Percentiles rank a stretch among this genome's conserved stretches.
phyloP scores from a whole-genome alignment of 2,888 invertebrate species.

The Chorisops tibialis region DNA sequence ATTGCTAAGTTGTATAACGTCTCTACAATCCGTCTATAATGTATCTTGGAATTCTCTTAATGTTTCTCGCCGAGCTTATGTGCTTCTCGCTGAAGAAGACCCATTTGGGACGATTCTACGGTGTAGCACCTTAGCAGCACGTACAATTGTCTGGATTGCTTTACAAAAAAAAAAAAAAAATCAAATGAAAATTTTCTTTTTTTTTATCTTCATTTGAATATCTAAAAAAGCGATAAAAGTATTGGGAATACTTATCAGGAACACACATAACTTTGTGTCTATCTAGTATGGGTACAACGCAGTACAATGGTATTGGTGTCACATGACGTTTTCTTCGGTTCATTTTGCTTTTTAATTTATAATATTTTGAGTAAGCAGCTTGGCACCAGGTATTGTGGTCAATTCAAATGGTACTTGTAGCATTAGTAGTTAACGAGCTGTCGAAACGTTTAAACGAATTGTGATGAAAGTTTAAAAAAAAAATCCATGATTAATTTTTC shows the following conservation, averaged over 20 bases:
- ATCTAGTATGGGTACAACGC: constrained; percentile 2
- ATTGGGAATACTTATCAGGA: constrained; percentile 18
- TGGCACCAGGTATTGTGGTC: constrained; percentile 20
- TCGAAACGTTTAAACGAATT: constrained; percentile 19
- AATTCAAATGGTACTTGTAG: constrained; percentile 5
- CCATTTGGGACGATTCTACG: constrained; percentile 1
- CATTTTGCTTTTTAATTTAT: not conserved
- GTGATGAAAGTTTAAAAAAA: not conserved
- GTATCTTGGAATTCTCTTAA: too few species aligned
- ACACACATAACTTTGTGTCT: too few species aligned
- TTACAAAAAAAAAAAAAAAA: too few species aligned
- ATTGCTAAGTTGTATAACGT: too few species aligned
- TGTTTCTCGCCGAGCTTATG: too few species aligned
- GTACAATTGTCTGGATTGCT: constrained; percentile 1
- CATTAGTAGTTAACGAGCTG: constrained; percentile 22
- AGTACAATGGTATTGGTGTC: constrained; percentile 12
- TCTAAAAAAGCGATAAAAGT: constrained; percentile 12
- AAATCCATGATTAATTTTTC: too few species aligned
- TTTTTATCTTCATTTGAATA: constrained; percentile 18
- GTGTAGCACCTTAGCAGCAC: constrained; percentile 5
- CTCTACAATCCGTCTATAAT: too few species aligned
- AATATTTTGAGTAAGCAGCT: not conserved
- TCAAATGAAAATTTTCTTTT: not conserved
- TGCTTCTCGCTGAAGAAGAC: not conserved
- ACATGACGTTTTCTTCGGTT: constrained; percentile 22